These are phyloP conservation scores for Phyllostomus discolor DNA, from an alignment of 2,113 vertebrate genomes.

Conservation along the genomic window DNA sequence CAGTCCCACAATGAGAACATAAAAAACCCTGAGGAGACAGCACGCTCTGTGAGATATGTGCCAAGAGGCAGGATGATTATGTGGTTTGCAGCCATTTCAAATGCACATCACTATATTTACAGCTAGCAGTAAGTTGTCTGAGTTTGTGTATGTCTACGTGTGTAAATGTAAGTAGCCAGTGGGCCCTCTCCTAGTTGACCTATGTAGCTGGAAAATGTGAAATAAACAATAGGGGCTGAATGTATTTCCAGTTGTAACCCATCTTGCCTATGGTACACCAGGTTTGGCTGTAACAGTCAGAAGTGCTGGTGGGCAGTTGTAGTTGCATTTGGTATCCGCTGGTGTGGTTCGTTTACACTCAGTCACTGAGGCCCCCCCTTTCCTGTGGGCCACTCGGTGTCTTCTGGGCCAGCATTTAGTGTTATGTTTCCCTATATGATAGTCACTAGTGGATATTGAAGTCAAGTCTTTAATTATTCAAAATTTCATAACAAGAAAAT, in stretches of 20 bases:
- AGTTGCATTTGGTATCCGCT: not conserved
- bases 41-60: not conserved
- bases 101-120: conserved; percentile 5
- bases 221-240: not conserved
- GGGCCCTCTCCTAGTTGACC: not conserved
- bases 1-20: not conserved
- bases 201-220: not conserved
- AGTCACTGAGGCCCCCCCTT: not conserved
- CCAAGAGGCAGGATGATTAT: not conserved
- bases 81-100: not conserved
- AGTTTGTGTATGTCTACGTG: not conserved
- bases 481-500: not conserved
- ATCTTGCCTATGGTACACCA: not conserved
- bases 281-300: not conserved
- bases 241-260: not conserved
- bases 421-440: not conserved
- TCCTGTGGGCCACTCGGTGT: not conserved
- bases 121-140: not conserved
- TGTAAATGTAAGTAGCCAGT: not conserved
- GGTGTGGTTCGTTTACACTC: not conserved
- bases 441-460: not conserved
- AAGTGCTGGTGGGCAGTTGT: not conserved
- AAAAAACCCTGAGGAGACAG: not conserved
- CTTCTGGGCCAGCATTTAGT: not conserved
- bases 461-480: not conserved